Conservation (phyloP, 2,797 vertebrate species). For the Liasis olivaceus region DNA sequence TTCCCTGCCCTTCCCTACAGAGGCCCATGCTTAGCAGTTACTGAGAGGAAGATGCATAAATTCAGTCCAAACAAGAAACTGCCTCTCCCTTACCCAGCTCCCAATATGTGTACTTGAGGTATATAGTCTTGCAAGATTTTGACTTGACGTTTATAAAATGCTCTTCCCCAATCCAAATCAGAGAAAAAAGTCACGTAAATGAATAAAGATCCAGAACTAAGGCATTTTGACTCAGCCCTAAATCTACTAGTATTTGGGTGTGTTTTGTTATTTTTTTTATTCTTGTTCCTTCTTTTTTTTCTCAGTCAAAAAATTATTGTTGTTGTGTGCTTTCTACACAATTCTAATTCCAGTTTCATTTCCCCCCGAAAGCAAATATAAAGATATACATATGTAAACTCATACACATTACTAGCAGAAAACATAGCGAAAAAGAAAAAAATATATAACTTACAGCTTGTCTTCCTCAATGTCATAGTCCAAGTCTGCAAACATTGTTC, state of each 20-base stretch:
- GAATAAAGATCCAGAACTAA: background rate
- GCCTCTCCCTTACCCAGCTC: no score
- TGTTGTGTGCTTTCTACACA: background rate
- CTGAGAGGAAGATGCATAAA: no score
- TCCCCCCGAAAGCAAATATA: background rate
- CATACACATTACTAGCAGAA: background rate
- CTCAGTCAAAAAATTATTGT: background rate
- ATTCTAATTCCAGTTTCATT: background rate
- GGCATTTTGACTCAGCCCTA: background rate
- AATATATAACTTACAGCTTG: conserved; percentile 87
- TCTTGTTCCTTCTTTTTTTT: background rate
- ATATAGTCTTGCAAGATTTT: no score
- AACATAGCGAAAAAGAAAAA: background rate
- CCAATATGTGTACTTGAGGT: no score
- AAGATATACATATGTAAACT: no score
- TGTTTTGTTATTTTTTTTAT: background rate
- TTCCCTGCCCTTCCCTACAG: no score
- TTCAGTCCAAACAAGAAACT: no score
- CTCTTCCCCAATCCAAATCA: background rate
- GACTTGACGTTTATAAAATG: no score
- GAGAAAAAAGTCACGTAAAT: background rate
- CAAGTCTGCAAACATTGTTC: conserved; percentile 91
- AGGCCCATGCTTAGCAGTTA: no score
- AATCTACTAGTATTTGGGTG: background rate
- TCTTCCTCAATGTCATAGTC: conserved; percentile 97